These are phyloP conservation scores for Drosophila niveifrons DNA, from an alignment of 2,888 invertebrate genomes.

Conservation along the genomic window DNA sequence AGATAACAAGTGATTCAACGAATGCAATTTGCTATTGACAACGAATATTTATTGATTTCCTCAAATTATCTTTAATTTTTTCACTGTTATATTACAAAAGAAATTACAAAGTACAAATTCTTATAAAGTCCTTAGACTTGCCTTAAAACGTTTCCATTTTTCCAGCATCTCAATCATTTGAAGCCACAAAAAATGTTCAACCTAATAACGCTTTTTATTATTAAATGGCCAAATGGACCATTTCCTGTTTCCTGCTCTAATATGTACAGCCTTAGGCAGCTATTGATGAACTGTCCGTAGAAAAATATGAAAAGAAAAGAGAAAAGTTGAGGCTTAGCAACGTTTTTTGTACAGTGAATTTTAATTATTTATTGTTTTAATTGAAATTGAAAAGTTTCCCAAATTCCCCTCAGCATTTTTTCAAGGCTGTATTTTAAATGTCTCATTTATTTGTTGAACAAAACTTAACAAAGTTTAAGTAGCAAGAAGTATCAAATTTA, in stretches of 20 bases:
- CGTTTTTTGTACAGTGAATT: conserved; percentile 27
- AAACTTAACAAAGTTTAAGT: neutral
- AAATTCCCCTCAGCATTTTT: neutral
- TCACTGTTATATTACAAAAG: neutral
- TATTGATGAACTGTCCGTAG: conserved; percentile 3
- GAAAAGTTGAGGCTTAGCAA: conserved; percentile 50
- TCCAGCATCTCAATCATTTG: neutral
- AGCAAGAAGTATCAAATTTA: neutral
- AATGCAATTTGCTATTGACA: neutral
- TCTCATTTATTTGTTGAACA: neutral
- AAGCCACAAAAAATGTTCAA: conserved; percentile 11
- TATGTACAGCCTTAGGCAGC: neutral
- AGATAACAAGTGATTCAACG: neutral
- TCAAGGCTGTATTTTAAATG: neutral
- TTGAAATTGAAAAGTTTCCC: conserved; percentile 38
- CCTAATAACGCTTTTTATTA: conserved; percentile 57
- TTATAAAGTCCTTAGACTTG: no score
- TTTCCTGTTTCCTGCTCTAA: conserved; percentile 15
- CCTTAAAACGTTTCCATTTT: neutral
- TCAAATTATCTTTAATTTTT: neutral
- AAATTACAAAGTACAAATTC: neutral
- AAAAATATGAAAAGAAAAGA: conserved; percentile 22
- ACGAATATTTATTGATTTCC: neutral
- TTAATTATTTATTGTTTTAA: conserved; percentile 36
- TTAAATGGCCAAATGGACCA: conserved; percentile 32